Percentiles rank a stretch among this genome's conserved stretches.
Conservation (phyloP, 2,797 vertebrate species). For the Tragelaphus eurycerus region DNA sequence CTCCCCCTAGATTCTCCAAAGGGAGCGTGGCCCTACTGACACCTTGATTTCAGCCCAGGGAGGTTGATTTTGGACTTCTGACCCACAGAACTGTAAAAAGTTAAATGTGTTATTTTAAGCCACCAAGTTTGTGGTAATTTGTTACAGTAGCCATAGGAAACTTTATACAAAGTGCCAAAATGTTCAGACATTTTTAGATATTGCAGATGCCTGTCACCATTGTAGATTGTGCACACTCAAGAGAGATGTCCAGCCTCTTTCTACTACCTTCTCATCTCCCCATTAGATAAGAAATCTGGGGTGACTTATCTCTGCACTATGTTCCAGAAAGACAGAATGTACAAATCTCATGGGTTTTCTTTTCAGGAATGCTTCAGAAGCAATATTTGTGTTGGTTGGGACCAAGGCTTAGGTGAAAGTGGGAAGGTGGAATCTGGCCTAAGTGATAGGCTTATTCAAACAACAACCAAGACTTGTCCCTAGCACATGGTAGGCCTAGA, state of each 20-base stretch:
- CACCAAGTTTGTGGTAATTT: conserved; percentile 20
- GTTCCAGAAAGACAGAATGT: conserved; percentile 31
- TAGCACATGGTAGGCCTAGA: background rate
- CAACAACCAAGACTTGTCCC: background rate
- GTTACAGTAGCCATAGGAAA: conserved; percentile 10
- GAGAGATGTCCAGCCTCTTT: background rate
- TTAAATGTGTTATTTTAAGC: conserved; percentile 14
- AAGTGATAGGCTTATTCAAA: background rate
- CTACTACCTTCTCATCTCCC: background rate
- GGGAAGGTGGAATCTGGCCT: background rate
- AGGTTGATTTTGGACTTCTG: conserved; percentile 11
- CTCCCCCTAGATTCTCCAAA: background rate
- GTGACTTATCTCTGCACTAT: background rate
- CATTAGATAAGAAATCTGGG: conserved; percentile 23
- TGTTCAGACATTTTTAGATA: background rate
- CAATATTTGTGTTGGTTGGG: background rate
- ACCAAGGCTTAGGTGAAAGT: background rate
- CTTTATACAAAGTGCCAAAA: conserved; percentile 13
- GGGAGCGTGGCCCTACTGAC: background rate
- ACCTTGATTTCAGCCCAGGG: conserved; percentile 4
- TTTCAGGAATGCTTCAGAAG: conserved; percentile 35
- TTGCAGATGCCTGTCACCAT: background rate
- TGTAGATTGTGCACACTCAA: background rate
- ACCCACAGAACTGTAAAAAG: conserved; percentile 9
- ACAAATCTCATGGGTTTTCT: background rate